Conservation (phyloP, 2,113 vertebrate genomes). For the Saccopteryx bilineata region DNA sequence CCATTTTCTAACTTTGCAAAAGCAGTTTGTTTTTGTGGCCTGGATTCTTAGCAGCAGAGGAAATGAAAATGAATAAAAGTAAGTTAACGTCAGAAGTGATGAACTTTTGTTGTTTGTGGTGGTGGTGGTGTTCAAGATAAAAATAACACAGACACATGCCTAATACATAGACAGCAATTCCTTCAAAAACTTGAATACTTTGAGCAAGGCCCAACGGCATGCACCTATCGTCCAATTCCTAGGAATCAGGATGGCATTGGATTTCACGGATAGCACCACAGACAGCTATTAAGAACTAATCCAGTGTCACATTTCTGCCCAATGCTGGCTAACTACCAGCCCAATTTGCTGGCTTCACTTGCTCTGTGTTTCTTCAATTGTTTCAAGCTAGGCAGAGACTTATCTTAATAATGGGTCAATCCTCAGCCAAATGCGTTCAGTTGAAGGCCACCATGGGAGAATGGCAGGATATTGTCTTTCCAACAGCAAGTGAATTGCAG, state of each 20-base stretch:
- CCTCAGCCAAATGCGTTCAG: conserved; percentile 90
- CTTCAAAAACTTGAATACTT: conserved; percentile 50
- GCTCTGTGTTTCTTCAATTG: conserved; percentile 88
- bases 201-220: conserved; percentile 67
- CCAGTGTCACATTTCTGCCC: conserved; percentile 89
- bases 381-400: conserved; percentile 88
- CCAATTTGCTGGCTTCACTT: conserved; percentile 88
- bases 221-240: conserved; percentile 75
- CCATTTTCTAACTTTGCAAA: conserved; percentile 67
- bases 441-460: conserved; percentile 93
- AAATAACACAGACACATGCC: conserved; percentile 16
- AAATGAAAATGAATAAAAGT: conserved; percentile 56
- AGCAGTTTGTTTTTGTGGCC: conserved; percentile 55
- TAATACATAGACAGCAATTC: background rate
- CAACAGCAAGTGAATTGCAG: conserved; percentile 92
- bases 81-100: conserved; percentile 71
- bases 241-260: conserved; percentile 82
- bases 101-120: background rate
- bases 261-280: conserved; percentile 87
- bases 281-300: conserved; percentile 89
- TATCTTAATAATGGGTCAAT: conserved; percentile 91
- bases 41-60: background rate
- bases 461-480: conserved; percentile 93
- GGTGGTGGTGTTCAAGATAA: background rate
- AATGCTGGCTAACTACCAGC: conserved; percentile 85